Base-by-base conservation (phyloP, 2,113 vertebrate species). In the Synodontis membranacea region DNA sequence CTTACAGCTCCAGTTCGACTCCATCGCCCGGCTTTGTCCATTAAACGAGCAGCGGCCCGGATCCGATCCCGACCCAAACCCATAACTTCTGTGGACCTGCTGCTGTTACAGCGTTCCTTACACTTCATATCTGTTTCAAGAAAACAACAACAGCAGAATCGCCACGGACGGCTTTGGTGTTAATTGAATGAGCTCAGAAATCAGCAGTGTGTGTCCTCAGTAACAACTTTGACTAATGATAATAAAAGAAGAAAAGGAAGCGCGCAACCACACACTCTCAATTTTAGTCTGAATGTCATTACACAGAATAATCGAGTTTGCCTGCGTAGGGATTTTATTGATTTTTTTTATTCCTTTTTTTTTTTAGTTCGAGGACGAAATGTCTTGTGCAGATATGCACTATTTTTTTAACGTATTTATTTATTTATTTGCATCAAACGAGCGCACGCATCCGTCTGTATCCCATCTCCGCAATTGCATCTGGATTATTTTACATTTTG, bases 401-500 rank as follows among this genome's bases (percentile, higher is more conserved):
- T 78, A 37, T 88, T 89, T 90, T 89, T 91, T 89, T 90, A 39
- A 50, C 9, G 10, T 79, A 54, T 83, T 39, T 84, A 79, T 82
- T 96, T 94, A 92, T 93, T 88, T 93, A 93, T 92, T 93, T 92
- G 93, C 88, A 95, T 96, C 95, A 97, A 97, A 97, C 95, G 97
- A 96, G 96, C 93, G 93, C 95, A 95, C 94, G 96, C 97, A 97
- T 96, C 96, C 96, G 96, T 95, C 96, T 97, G 97, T 96, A 86
- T 88, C 66, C 81, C 72, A 95, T 97, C 97, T 97, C 94, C 89
- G 87, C 96, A 95, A 96, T 96, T 94, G 95, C 96, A 96, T 96
- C 96, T 97, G 97, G 97, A 97, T 99, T 99, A 97, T 99, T 99
- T 98, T 98, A 98, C 98, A 99, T 99, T 99, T 99, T 99, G 97